phyloP scores from a whole-genome alignment of 2,797 vertebrate genomes.

The Silurus aristotelis region DNA sequence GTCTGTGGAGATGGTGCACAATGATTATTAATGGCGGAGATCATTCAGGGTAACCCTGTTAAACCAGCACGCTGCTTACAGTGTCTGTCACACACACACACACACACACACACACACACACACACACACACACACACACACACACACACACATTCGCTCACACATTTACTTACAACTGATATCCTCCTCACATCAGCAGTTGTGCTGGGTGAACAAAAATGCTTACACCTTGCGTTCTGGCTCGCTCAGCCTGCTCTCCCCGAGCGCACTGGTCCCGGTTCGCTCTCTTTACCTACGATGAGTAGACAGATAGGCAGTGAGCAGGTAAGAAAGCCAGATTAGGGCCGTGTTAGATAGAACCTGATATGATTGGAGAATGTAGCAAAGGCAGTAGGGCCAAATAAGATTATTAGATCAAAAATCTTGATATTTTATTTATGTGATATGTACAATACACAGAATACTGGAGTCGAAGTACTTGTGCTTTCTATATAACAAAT shows the following conservation, averaged over 20 bases:
- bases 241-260: conserved; percentile 41
- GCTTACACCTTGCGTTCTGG: conserved; percentile 58
- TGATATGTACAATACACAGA: neutral
- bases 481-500: neutral
- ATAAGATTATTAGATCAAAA: neutral
- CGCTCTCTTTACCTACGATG: conserved; percentile 53
- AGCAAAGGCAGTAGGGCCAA: neutral
- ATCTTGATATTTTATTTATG: no score
- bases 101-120: neutral
- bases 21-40: conserved; percentile 56
- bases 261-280: conserved; percentile 25
- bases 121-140: neutral
- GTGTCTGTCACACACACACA: no score
- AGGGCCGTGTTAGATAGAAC: neutral
- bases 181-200: conserved; percentile 62
- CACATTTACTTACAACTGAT: conserved; percentile 29
- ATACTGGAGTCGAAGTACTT: neutral
- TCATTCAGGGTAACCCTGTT: conserved; percentile 46
- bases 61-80: conserved; percentile 48
- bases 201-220: conserved; percentile 59
- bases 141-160: neutral
- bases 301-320: conserved; percentile 49
- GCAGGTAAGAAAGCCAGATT: conserved; percentile 21
- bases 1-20: conserved; percentile 45
- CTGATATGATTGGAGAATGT: neutral